Conservation (phyloP, 2,113 vertebrate species). For the Psilopogon haemacephalus region DNA sequence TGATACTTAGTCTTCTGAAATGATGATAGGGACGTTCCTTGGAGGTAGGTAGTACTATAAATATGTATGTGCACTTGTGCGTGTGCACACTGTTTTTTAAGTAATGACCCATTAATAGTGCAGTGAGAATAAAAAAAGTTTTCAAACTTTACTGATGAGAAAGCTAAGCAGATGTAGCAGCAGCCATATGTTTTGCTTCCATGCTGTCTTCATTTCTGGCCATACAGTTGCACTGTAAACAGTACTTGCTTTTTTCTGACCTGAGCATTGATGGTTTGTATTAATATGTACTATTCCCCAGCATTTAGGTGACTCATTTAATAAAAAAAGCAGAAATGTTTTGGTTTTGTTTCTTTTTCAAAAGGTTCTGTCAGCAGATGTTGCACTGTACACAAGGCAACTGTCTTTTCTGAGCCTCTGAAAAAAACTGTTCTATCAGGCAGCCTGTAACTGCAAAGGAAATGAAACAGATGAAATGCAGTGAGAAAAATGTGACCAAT, state of each 20-base stretch:
- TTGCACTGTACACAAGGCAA: not conserved
- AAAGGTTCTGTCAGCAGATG: not conserved
- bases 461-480: not conserved
- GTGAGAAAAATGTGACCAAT: not conserved
- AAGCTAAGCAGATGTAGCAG: not conserved
- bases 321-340: slow-evolving; percentile 18
- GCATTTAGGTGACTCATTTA: slow-evolving; percentile 7
- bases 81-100: not conserved
- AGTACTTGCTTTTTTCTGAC: not conserved
- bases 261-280: not conserved
- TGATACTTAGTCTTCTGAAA: not conserved
- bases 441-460: not conserved
- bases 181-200: not conserved
- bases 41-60: not conserved
- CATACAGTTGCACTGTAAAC: not conserved
- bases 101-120: not conserved
- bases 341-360: not conserved
- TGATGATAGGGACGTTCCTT: not conserved
- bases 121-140: not conserved
- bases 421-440: not conserved
- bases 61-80: not conserved
- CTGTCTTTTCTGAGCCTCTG: not conserved
- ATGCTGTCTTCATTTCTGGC: not conserved
- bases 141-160: not conserved
- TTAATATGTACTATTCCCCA: not conserved